Conservation (phyloP, 2,888 invertebrate genomes). For the Sinohyriopsis cumingii region DNA sequence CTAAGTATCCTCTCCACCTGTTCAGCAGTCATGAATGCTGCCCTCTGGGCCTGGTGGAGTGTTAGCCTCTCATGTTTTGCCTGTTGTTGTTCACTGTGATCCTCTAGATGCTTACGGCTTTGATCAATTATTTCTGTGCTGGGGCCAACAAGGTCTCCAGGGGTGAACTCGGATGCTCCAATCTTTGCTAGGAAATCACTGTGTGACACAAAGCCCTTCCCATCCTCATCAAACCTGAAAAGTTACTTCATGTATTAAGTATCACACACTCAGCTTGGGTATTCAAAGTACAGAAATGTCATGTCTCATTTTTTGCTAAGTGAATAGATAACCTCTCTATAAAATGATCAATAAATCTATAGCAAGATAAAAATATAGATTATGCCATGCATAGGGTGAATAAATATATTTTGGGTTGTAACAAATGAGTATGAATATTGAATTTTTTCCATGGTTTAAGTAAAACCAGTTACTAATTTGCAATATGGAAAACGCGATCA, state of each 20-base stretch:
- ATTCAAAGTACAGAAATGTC: no score
- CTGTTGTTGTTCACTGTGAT: constrained; percentile 59
- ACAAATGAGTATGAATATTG: no score
- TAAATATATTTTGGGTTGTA: no score
- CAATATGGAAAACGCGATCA: no score
- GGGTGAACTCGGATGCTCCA: constrained; percentile 62
- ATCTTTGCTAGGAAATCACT: constrained; percentile 62
- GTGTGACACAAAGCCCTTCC: constrained; percentile 61
- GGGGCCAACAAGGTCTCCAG: constrained; percentile 61
- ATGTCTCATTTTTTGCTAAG: no score
- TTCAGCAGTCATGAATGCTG: constrained; percentile 55
- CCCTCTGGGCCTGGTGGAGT: constrained; percentile 59
- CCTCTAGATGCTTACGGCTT: constrained; percentile 54
- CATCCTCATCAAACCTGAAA: constrained; percentile 61
- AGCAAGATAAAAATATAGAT: neutral
- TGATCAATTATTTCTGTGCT: constrained; percentile 59
- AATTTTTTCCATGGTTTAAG: no score
- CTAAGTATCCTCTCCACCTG: constrained; percentile 61
- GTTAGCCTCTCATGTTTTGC: constrained; percentile 63
- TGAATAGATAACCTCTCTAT: no score
- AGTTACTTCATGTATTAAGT: neutral
- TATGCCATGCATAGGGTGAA: no score
- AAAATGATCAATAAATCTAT: no score
- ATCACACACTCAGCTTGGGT: no score
- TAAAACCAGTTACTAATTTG: no score